Evolutionary conservation across 2,888 invertebrate genomes (phyloP).

Genomic region (Trilocha varians): DNA sequence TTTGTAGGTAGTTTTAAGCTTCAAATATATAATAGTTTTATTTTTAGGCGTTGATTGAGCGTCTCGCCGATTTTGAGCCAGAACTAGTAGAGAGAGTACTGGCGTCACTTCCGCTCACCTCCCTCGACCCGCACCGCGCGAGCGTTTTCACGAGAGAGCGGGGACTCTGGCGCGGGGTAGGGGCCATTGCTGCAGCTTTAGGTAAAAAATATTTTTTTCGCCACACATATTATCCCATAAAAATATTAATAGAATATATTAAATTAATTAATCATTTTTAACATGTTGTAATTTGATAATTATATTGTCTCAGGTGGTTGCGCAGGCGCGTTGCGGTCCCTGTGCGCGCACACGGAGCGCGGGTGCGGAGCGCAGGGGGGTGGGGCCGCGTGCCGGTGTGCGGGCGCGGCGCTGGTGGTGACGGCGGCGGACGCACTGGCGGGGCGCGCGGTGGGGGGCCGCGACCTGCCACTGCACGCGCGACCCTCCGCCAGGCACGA

Average conservation of each 20-base stretch:
- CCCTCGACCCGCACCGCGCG: conserved; percentile 60
- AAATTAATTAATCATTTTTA: too few relatives aligned
- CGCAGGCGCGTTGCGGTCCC: conserved; percentile 77
- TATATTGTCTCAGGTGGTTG: conserved; percentile 37
- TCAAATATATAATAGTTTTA: not conserved
- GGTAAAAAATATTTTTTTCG: conserved; percentile 34
- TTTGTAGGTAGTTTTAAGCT: not conserved
- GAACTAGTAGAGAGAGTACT: conserved; percentile 81
- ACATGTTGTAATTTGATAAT: too few relatives aligned
- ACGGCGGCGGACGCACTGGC: conserved; percentile 83
- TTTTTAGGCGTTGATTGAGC: conserved; percentile 74
- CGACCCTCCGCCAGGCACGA: conserved; percentile 75
- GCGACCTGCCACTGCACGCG: conserved; percentile 74
- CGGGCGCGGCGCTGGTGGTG: conserved; percentile 81
- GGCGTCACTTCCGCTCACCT: conserved; percentile 52
- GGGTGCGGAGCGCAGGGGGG: conserved; percentile 22
- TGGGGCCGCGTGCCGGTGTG: conserved; percentile 37
- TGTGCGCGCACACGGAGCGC: conserved; percentile 62
- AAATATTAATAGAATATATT: too few relatives aligned
- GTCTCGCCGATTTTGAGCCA: conserved; percentile 75
- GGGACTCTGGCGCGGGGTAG: conserved; percentile 55
- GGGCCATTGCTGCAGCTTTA: conserved; percentile 55
- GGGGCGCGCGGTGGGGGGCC: conserved; percentile 79
- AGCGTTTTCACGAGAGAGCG: conserved; percentile 48
- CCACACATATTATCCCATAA: too few relatives aligned